These are phyloP conservation scores for Butastur rufipennis DNA, from an alignment of 2,113 vertebrate genomes.

Conservation along the genomic window DNA sequence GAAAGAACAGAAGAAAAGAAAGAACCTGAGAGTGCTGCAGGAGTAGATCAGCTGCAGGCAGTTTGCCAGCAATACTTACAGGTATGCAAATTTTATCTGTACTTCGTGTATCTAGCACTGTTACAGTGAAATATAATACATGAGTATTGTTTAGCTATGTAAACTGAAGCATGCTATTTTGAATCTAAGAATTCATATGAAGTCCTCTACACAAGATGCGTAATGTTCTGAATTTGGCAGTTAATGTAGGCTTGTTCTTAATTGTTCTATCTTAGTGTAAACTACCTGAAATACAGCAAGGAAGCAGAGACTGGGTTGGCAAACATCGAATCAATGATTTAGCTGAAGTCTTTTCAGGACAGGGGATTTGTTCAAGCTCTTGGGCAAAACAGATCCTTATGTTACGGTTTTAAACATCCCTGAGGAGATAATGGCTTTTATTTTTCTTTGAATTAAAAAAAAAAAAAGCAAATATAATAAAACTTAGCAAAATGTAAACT, in stretches of 20 bases:
- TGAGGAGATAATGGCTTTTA: not conserved
- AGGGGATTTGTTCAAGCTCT: not conserved
- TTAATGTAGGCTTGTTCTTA: not conserved
- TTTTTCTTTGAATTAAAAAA: not conserved
- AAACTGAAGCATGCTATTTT: not conserved
- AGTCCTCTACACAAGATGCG: rapidly evolving
- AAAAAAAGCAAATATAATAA: not conserved
- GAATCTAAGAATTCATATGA: not conserved
- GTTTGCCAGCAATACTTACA: constrained; percentile 67
- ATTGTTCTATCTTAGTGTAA: not conserved
- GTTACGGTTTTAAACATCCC: not conserved
- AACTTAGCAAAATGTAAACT: not conserved
- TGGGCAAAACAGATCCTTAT: not conserved
- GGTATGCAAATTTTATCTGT: constrained; percentile 52
- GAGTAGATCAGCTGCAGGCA: constrained; percentile 31
- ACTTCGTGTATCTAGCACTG: not conserved
- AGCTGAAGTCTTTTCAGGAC: not conserved
- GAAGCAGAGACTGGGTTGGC: not conserved
- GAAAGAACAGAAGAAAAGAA: constrained; percentile 42
- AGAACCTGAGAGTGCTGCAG: not conserved
- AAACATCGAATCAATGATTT: not conserved
- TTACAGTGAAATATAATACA: not conserved
- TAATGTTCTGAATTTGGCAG: not conserved
- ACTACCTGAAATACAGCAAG: not conserved
- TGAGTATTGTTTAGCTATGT: not conserved